phyloP scores from a whole-genome alignment of 2,888 invertebrate species.

The Epistrophe eligans region DNA sequence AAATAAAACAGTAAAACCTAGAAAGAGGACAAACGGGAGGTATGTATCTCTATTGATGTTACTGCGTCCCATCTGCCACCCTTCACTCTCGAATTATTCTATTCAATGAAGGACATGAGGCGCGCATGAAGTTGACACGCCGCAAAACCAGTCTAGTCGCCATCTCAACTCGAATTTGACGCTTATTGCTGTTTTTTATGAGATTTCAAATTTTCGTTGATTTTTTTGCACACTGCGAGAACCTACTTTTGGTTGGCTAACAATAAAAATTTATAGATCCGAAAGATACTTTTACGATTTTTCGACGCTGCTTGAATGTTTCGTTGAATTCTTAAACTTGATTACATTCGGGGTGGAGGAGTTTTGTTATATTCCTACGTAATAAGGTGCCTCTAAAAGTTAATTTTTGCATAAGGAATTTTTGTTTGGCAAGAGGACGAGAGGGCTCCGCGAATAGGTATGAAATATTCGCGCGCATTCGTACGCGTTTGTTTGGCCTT shows the following conservation, averaged over 20 bases:
- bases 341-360: constrained; percentile 53
- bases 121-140: constrained; percentile 76
- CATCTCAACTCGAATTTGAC: constrained; percentile 76
- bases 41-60: constrained; percentile 68
- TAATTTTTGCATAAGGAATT: constrained; percentile 32
- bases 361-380: constrained; percentile 46
- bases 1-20: constrained; percentile 31
- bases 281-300: constrained; percentile 43
- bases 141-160: constrained; percentile 76
- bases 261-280: constrained; percentile 46
- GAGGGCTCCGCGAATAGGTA: constrained; percentile 39
- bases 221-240: constrained; percentile 44
- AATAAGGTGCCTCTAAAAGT: not conserved
- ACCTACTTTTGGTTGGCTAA: constrained; percentile 67
- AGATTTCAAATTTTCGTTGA: constrained; percentile 65
- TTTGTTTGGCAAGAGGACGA: constrained; percentile 25
- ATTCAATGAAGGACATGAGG: constrained; percentile 75
- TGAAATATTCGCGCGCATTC: constrained; percentile 64
- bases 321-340: constrained; percentile 57
- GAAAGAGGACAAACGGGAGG: constrained; percentile 61
- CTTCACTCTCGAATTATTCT: constrained; percentile 68
- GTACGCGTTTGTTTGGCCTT: constrained; percentile 53
- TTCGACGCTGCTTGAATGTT: constrained; percentile 50
- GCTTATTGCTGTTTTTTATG: constrained; percentile 75
- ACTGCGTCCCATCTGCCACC: constrained; percentile 75